Percentiles rank a stretch among this genome's conserved stretches.
These are phyloP conservation scores for Eubasilissa regina DNA, from an alignment of 1,140 invertebrate species.

Conservation along the genomic window DNA sequence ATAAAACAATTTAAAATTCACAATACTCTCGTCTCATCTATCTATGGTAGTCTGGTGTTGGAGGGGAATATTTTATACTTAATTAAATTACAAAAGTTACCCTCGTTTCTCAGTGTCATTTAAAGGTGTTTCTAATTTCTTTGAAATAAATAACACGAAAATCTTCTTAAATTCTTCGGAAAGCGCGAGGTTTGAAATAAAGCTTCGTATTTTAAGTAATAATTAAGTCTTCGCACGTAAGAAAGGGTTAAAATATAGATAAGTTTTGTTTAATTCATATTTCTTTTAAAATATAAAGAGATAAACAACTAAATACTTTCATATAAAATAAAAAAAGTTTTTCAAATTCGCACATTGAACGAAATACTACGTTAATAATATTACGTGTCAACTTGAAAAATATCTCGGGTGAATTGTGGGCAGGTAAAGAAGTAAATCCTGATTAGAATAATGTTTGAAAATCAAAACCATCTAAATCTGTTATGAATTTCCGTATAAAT, in stretches of 20 bases:
- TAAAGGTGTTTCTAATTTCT: slow-evolving; percentile 43
- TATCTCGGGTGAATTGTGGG: no score
- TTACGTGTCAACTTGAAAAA: no score
- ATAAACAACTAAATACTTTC: background rate
- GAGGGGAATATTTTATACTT: slow-evolving; percentile 22
- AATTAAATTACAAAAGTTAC: slow-evolving; percentile 38
- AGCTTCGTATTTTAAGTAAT: slow-evolving; percentile 19
- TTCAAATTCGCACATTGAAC: no score
- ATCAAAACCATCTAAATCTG: no score
- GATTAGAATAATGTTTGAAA: no score
- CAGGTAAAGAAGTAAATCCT: no score
- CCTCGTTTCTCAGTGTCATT: slow-evolving; percentile 42
- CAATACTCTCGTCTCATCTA: background rate
- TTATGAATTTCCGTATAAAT: no score
- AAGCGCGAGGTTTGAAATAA: slow-evolving; percentile 16
- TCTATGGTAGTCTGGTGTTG: background rate
- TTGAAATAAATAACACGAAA: slow-evolving; percentile 35
- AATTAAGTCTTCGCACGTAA: slow-evolving; percentile 16
- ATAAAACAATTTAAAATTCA: slow-evolving; percentile 1
- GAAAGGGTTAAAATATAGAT: background rate
- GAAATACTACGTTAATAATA: no score
- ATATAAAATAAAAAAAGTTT: background rate
- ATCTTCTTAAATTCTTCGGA: slow-evolving; percentile 32
- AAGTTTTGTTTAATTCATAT: no score
- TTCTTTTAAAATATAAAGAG: no score